Evolutionary conservation across 2,888 invertebrate species (phyloP).

Genomic region (Oligia latruncula): DNA sequence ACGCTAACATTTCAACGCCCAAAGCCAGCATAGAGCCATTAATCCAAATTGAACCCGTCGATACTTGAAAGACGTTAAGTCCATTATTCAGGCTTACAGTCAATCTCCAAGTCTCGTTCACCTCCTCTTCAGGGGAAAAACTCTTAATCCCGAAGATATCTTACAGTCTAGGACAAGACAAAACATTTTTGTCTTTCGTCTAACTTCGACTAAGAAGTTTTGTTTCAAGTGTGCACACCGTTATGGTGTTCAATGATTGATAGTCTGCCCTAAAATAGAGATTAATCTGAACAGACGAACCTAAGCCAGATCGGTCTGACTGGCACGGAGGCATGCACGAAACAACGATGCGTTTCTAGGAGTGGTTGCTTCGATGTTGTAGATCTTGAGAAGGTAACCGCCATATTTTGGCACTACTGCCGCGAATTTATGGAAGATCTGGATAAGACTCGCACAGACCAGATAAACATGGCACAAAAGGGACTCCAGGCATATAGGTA

Average conservation of each 20-base stretch:
- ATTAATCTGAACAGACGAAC: neutral
- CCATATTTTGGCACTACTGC: neutral
- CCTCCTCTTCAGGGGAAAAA: constrained; percentile 5
- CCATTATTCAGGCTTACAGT: constrained; percentile 10
- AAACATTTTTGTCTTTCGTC: neutral
- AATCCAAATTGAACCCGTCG: constrained; percentile 11
- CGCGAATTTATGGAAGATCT: neutral
- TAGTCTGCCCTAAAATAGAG: neutral
- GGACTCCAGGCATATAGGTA: neutral
- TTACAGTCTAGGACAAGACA: neutral
- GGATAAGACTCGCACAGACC: too few relatives aligned
- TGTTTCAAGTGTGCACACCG: too few relatives aligned
- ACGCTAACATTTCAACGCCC: neutral
- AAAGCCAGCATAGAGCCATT: constrained; percentile 9
- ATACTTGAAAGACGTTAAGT: constrained; percentile 4
- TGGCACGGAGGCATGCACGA: neutral
- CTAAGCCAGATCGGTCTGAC: neutral
- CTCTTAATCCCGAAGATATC: constrained; percentile 11
- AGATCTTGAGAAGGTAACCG: neutral
- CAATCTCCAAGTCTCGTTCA: neutral
- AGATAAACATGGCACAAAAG: neutral
- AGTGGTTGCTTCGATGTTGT: neutral
- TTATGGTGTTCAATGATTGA: too few relatives aligned
- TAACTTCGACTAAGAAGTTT: neutral
- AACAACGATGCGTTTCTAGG: neutral